These are phyloP conservation scores for Drosophila littoralis DNA, from an alignment of 1,140 invertebrate species.

Conservation along the genomic window DNA sequence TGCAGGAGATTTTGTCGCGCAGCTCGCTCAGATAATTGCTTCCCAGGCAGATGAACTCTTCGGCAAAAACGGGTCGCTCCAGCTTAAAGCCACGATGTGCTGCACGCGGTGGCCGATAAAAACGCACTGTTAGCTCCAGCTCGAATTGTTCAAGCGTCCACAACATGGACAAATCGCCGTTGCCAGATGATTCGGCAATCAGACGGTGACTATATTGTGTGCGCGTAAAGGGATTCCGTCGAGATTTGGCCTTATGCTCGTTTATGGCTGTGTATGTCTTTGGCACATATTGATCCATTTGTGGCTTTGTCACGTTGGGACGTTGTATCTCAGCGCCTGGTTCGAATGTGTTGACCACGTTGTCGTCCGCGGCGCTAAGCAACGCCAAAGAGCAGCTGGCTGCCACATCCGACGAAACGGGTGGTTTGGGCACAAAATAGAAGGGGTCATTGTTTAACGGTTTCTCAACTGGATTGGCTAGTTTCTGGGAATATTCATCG, in stretches of 20 bases:
- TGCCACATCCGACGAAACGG: conserved; percentile 25
- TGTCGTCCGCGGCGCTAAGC: conserved; percentile 50
- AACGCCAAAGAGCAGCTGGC: conserved; percentile 53
- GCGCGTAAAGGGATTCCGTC: conserved; percentile 44
- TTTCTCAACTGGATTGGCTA: not conserved
- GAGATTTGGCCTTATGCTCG: conserved; percentile 43
- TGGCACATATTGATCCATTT: conserved; percentile 37
- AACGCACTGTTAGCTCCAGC: conserved; percentile 83
- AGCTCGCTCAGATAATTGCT: conserved; percentile 87
- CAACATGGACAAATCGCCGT: not conserved
- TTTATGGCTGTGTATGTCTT: conserved; percentile 37
- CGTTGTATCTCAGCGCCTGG: conserved; percentile 47
- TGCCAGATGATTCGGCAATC: not conserved
- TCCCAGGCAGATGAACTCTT: conserved; percentile 87
- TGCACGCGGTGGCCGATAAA: conserved; percentile 84
- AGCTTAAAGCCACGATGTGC: conserved; percentile 65
- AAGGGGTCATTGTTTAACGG: conserved; percentile 25
- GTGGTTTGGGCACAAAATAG: conserved; percentile 22
- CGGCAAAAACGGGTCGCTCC: conserved; percentile 85
- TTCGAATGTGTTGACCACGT: conserved; percentile 31
- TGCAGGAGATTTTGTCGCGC: conserved; percentile 88
- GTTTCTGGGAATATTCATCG: conserved; percentile 31
- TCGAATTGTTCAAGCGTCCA: conserved; percentile 50
- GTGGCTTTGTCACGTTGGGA: conserved; percentile 2
- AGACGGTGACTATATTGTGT: conserved; percentile 54